Base-by-base conservation (phyloP, 35 echinoderm and acorn worm species). In the Apostichopus californicus region DNA sequence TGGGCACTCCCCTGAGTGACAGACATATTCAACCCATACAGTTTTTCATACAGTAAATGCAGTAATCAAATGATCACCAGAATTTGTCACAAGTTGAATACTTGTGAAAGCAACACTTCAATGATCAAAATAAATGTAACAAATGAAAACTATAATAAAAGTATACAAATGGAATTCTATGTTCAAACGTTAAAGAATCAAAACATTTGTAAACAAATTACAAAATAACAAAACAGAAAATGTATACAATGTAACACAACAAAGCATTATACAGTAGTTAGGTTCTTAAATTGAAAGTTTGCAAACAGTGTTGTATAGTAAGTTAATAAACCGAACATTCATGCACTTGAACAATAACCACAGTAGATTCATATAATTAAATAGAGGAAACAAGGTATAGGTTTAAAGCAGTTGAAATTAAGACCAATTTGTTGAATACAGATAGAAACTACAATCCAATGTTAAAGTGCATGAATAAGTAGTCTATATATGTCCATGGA, bases 21-120 rank as follows among this genome's bases (percentile, higher is more conserved):
- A 75, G 71, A 75, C 71, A 75, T 4, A 75, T 75, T 75, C 71
- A 75, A 75, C 71, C 71, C 71, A 75, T 75, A 75, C 14, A 75
- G 71, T 75, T 17, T 17, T 75, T 75, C 21, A 75, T 17, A 75
- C 71, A 75, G 71, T 75, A 75, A 75, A 17, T 21, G 21, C 14
- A 75, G 71, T 75, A 75, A 75, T 17, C 71, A 75, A 75, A 75
- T 75, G 14, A 75, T 75, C 71, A 14, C 34, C 34, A 46, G 34
- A 46, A 46, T 46, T 46, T 46, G 34, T 46, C 34, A 46, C 34
- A 46, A 46, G 34, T 46, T 46, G 0, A 46, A 46, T 46, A 46
- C 34, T 46, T 46, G 34, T 46, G 3, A 46, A 46, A 46, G 34
- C 3, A 46, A 46, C 34, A 46, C 34, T 46, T 46, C 34, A 3